Conservation (phyloP, 2,888 invertebrate genomes). For the Nebria brevicollis region DNA sequence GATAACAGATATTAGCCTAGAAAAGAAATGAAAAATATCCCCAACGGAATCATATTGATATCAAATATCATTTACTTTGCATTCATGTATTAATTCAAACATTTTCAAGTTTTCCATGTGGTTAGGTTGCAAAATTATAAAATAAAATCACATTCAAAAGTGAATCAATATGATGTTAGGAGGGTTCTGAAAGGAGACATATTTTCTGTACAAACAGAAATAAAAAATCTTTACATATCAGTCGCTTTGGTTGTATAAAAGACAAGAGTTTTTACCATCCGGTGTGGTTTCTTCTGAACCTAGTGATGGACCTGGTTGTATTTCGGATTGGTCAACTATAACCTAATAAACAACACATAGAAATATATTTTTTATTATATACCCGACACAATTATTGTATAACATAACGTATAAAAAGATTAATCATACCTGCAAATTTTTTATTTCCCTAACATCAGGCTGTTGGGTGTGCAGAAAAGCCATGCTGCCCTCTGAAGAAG, state of each 20-base stretch:
- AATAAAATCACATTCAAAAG: neutral
- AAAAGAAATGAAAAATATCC: neutral
- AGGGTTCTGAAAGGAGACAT: neutral
- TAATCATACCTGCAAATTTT: conserved; percentile 68
- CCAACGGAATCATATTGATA: neutral
- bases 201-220: neutral
- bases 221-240: conserved; percentile 19
- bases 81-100: neutral
- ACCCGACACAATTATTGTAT: neutral
- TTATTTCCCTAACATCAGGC: conserved; percentile 66
- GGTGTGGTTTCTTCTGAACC: conserved; percentile 41
- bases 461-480: conserved; percentile 59
- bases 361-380: neutral
- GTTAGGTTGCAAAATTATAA: too few species aligned
- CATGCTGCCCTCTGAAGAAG: conserved; percentile 68
- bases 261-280: conserved; percentile 39
- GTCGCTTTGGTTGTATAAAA: conserved; percentile 44
- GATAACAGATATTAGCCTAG: neutral
- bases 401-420: neutral
- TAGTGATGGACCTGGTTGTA: conserved; percentile 22
- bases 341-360: conserved; percentile 15
- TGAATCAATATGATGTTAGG: conserved; percentile 17
- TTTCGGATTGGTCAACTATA: conserved; percentile 38
- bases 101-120: neutral
- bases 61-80: neutral